Evolutionary conservation across 2,113 vertebrate species (phyloP), one percentile per base, ranked within the genome.

Genomic region (Notothenia coriiceps): DNA sequence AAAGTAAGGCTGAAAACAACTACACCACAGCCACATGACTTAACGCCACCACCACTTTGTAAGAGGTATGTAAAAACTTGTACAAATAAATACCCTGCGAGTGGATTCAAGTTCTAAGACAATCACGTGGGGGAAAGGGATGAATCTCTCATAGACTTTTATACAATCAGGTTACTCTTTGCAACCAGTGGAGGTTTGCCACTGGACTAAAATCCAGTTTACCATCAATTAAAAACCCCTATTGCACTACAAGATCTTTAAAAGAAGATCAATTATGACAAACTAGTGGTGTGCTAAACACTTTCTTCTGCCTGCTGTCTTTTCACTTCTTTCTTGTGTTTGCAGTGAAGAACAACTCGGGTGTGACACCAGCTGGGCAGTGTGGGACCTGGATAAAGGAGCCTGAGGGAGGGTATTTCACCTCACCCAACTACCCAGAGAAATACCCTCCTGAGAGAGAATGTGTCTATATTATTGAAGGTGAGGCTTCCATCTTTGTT

Each of bases 401-500:
- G 89, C 87, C 96, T 17, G 95, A 97, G 22, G 98, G 98, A 86
- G 98, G 98, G 12, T 93, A 94, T 77, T 99, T 99, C 80, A 99
- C 97, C 51, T 99, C 98, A 85, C 98, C 98, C 77, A 99, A 99
- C 87, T 99, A 98, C 74, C 98, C 98, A 62, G 96, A 98, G 93
- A 98, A 97, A 90, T 99, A 99, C 88, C 98, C 98, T 59, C 96
- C 98, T 25, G 98, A 99, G 92, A 94, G 94, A 85, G 98, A 99
- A 86, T 99, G 98, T 49, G 89, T 97, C 92, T 99, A 99, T 91
- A 99, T 99, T 70, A 98, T 99, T 95, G 98, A 99, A 97, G 98
- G 98, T 99, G 86, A 94, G 51, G 5, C 3, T 47, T 64, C 17
- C 10, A 43, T n/a, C 0, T 33, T 60, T 25, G n/a, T 10, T 20